Conservation (phyloP, 2,888 invertebrate species). For the Athalia cordata region DNA sequence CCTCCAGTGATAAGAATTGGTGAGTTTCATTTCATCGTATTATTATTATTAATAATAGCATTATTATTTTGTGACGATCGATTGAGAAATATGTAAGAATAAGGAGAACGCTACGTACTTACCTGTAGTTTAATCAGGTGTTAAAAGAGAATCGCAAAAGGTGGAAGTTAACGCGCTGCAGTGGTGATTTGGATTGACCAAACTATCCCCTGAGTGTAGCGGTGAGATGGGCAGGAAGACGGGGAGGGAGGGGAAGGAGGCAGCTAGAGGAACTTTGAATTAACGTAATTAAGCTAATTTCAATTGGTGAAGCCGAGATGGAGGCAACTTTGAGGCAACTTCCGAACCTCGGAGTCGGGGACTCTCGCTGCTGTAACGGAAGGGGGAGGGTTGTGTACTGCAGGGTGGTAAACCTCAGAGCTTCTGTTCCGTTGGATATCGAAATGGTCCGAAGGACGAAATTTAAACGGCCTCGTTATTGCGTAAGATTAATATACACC, state of each 20-base stretch:
- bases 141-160: background rate
- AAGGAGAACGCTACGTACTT: no score
- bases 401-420: background rate
- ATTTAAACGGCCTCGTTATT: background rate
- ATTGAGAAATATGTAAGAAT: no score
- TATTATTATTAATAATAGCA: no score
- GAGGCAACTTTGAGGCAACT: conserved; percentile 27
- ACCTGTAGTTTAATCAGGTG: background rate
- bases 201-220: conserved; percentile 11
- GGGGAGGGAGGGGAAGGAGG: no score
- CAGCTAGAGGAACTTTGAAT: conserved; percentile 11
- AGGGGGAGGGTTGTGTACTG: no score
- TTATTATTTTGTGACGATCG: no score
- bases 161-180: background rate
- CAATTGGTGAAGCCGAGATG: conserved; percentile 27
- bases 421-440: background rate
- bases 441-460: background rate
- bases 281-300: conserved; percentile 40
- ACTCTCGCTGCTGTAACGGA: background rate
- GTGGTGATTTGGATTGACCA: conserved; percentile 15
- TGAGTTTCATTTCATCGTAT: conserved; percentile 55
- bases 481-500: background rate
- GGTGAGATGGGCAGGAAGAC: background rate
- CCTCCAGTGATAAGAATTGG: conserved; percentile 73
- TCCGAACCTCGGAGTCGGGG: conserved; percentile 12